Percentiles rank a stretch among this genome's conserved stretches.
Evolutionary conservation across 2,113 vertebrate species (phyloP).

Genomic region (Crotalus viridis): DNA sequence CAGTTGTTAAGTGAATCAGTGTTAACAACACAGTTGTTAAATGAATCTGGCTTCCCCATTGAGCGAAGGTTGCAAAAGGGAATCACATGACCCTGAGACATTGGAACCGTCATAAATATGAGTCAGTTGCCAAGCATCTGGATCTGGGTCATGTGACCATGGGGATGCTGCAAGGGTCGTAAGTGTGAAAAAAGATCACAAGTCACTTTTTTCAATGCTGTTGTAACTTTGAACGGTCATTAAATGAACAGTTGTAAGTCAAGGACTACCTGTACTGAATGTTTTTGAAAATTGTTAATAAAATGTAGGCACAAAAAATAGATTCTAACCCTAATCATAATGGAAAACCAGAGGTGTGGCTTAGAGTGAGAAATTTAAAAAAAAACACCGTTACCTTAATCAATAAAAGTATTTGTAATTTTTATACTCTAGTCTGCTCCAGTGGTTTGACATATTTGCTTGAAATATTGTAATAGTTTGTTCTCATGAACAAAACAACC

Average conservation of each 20-base stretch:
- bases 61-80: not conserved
- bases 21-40: not conserved
- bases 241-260: not conserved
- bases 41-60: not conserved
- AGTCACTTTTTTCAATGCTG: not conserved
- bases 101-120: not conserved
- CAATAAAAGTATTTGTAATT: not conserved
- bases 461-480: not conserved
- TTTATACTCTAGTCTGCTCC: not conserved
- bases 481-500: not conserved
- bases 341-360: not conserved
- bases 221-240: not conserved
- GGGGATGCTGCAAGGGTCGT: not conserved
- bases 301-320: not conserved
- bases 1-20: not conserved
- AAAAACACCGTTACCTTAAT: not conserved
- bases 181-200: not conserved
- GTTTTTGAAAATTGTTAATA: fast-evolving
- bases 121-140: not conserved
- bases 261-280: not conserved
- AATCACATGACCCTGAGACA: not conserved
- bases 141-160: not conserved
- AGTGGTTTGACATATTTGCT: not conserved
- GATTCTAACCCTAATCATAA: not conserved
- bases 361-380: not conserved